A percentile compares a stretch with the other conserved stretches of the same genome.
phyloP scores from a whole-genome alignment of 2,797 vertebrate genomes.

The Sebastes oblongus region DNA sequence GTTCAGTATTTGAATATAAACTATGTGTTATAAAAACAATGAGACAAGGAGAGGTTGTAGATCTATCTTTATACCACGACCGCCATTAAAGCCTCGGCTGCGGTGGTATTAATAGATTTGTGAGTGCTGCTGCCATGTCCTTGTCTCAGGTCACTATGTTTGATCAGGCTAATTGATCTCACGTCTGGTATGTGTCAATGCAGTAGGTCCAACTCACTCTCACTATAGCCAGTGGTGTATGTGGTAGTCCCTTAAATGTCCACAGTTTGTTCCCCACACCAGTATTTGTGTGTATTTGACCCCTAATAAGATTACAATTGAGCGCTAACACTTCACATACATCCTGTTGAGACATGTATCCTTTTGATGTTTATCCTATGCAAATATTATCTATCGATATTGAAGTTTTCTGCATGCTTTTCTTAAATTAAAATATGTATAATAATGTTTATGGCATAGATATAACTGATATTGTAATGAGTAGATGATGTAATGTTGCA shows the following conservation, averaged over 20 bases:
- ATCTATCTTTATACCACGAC: not conserved
- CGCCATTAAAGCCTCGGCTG: constrained; percentile 4
- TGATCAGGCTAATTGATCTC: constrained; percentile 55
- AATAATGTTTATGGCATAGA: not conserved
- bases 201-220: constrained; percentile 55
- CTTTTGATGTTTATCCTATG: constrained; percentile 6
- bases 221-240: constrained; percentile 39
- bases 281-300: constrained; percentile 41
- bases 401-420: constrained; percentile 40
- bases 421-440: constrained; percentile 8
- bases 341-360: constrained; percentile 33
- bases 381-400: not conserved
- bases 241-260: constrained; percentile 30
- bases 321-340: constrained; percentile 27
- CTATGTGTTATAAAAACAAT: not conserved
- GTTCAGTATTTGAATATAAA: not conserved
- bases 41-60: not conserved
- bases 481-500: constrained; percentile 40
- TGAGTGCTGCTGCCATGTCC: constrained; percentile 34
- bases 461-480: constrained; percentile 2
- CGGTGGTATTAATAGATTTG: constrained; percentile 19
- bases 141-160: constrained; percentile 40
- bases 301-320: not conserved
- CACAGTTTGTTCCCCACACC: constrained; percentile 27
- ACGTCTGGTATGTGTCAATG: constrained; percentile 59